Conservation (phyloP, 2,113 vertebrate species). For the Sapayoa aenigma region DNA sequence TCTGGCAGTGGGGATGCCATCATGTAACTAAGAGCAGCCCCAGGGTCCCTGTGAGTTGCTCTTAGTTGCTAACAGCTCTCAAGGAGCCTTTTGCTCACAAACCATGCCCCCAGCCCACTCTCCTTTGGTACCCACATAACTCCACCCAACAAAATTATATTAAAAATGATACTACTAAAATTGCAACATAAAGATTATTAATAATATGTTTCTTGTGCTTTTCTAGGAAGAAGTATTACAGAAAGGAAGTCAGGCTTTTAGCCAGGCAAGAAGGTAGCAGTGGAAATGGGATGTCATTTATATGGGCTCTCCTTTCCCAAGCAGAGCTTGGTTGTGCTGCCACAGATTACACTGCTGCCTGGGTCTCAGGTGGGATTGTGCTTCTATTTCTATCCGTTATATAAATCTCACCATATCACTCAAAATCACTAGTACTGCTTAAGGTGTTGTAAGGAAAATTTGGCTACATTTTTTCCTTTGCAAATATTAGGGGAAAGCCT, state of each 20-base stretch:
- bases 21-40: neutral
- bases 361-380: fast-evolving
- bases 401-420: neutral
- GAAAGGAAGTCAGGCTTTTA: neutral
- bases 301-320: fast-evolving
- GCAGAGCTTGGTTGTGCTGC: fast-evolving
- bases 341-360: neutral
- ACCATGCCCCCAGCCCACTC: fast-evolving
- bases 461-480: neutral
- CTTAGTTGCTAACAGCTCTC: neutral
- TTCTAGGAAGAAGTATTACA: neutral
- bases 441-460: too few relatives aligned
- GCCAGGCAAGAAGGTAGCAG: neutral
- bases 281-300: fast-evolving
- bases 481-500: neutral
- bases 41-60: neutral
- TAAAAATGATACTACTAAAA: neutral
- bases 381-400: neutral
- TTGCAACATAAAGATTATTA: neutral
- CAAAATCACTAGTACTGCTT: neutral
- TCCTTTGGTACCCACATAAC: neutral
- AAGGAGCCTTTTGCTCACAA: neutral
- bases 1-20: neutral
- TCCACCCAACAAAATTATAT: neutral
- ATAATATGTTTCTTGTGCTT: neutral